A percentile compares a stretch with the other conserved stretches of the same genome.
Conservation (phyloP, 2,113 vertebrate species). For the Gadus macrocephalus region DNA sequence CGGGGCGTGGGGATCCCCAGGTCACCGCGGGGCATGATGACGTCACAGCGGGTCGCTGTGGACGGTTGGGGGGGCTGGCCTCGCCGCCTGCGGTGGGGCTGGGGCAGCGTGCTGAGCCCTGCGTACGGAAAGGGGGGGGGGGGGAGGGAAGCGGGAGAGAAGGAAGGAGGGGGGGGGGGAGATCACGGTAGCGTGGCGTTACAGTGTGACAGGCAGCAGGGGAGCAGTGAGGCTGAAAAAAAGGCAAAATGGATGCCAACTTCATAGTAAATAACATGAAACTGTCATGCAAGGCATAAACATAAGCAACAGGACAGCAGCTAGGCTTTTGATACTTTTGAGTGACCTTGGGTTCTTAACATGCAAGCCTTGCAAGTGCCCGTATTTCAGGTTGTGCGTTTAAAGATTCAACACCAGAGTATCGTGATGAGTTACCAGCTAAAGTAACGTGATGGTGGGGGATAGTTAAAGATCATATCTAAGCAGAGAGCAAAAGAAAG, state of each 20-base stretch:
- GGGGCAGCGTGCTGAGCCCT: constrained; percentile 53
- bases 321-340: not conserved
- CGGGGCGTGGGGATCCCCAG: constrained; percentile 20
- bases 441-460: constrained; percentile 29
- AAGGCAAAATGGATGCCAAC: constrained; percentile 2
- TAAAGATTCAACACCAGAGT: constrained; percentile 21
- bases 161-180: constrained; percentile 37
- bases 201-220: constrained; percentile 38
- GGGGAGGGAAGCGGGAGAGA: constrained; percentile 27
- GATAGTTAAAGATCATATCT: constrained; percentile 16
- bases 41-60: constrained; percentile 44
- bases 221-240: constrained; percentile 51
- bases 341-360: not conserved
- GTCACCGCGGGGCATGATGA: constrained; percentile 31
- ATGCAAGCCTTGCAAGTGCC: not conserved
- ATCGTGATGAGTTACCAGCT: no score
- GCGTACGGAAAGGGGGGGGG: constrained; percentile 33
- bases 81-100: constrained; percentile 45
- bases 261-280: constrained; percentile 19
- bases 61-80: constrained; percentile 19
- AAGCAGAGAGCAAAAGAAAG: constrained; percentile 38
- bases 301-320: constrained; percentile 14
- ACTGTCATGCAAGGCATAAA: constrained; percentile 34
- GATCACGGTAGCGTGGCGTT: constrained; percentile 47
- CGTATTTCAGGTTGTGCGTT: not conserved